Evolutionary conservation across 2,113 vertebrate genomes (phyloP).

Genomic region (Hoplias malabaricus): DNA sequence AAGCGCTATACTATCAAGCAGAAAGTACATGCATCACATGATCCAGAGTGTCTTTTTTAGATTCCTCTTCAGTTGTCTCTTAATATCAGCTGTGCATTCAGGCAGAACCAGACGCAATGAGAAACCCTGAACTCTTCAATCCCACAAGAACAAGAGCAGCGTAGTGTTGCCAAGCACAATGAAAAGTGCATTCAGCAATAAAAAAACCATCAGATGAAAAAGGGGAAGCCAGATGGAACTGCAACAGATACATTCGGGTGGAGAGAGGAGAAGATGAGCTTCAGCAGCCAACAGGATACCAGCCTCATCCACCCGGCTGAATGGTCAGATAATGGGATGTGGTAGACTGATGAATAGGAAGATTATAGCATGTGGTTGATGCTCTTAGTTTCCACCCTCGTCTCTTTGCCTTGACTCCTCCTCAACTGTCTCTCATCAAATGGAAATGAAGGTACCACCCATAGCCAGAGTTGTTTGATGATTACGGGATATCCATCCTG

Average conservation of each 20-base stretch:
- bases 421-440: not conserved
- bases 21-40: conserved; percentile 52
- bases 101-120: conserved; percentile 68
- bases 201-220: conserved; percentile 52
- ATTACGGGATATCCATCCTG: too few relatives aligned
- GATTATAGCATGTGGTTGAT: not conserved
- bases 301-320: conserved; percentile 70
- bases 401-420: not conserved
- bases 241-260: conserved; percentile 56
- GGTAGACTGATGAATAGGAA: not conserved
- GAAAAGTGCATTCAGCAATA: conserved; percentile 52
- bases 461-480: too few relatives aligned
- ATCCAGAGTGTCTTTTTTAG: conserved; percentile 53
- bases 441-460: conserved; percentile 39
- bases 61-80: conserved; percentile 36
- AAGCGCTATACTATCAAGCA: conserved; percentile 57
- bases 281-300: too few relatives aligned
- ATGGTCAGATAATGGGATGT: conserved; percentile 67
- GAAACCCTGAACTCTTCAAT: conserved; percentile 71
- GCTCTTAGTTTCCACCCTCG: not conserved
- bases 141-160: conserved; percentile 58
- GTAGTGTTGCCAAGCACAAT: conserved; percentile 33
- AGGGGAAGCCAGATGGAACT: conserved; percentile 18
- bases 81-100: conserved; percentile 66
- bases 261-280: too few relatives aligned